Percentiles rank a stretch among this genome's conserved stretches.
Conservation (phyloP, 2,888 invertebrate species). For the Rhodophaea formosa region DNA sequence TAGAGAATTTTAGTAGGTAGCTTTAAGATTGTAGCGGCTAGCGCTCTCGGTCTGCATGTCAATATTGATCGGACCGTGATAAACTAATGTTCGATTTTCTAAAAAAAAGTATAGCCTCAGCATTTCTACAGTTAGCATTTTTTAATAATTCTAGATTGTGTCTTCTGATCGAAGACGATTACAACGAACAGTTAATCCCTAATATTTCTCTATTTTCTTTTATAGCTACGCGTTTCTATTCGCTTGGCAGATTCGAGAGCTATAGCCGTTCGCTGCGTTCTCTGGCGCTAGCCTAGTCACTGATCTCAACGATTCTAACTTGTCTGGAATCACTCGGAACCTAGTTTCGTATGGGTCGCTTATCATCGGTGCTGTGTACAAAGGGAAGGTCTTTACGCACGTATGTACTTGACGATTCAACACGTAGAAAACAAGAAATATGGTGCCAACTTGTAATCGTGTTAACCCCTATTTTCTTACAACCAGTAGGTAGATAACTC, state of each 20-base stretch:
- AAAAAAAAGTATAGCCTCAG: slow-evolving; percentile 38
- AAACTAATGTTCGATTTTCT: slow-evolving; percentile 22
- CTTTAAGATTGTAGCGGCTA: slow-evolving; percentile 73
- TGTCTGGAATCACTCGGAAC: slow-evolving; percentile 47
- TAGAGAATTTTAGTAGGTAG: slow-evolving; percentile 76
- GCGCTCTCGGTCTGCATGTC: slow-evolving; percentile 63
- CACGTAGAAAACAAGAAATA: slow-evolving; percentile 1
- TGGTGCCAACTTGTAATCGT: slow-evolving; percentile 19
- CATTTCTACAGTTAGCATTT: slow-evolving; percentile 51
- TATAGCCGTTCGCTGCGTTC: slow-evolving; percentile 60
- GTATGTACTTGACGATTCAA: neutral
- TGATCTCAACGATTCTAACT: slow-evolving; percentile 61
- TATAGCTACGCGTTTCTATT: slow-evolving; percentile 41
- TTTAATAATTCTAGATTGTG: slow-evolving; percentile 43
- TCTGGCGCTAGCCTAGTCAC: slow-evolving; percentile 60
- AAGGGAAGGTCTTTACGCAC: neutral
- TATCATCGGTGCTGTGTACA: slow-evolving; percentile 18
- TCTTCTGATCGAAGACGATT: slow-evolving; percentile 45
- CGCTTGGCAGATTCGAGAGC: slow-evolving; percentile 61
- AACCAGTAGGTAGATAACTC: neutral
- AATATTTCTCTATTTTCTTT: slow-evolving; percentile 21
- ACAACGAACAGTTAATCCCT: slow-evolving; percentile 56
- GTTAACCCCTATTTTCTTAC: slow-evolving; percentile 5
- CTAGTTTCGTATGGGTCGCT: slow-evolving; percentile 24
- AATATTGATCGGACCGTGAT: slow-evolving; percentile 29